A percentile compares a stretch with the other conserved stretches of the same genome.
Conservation (phyloP, 2,113 vertebrate genomes). For the Nycticebus coucang region DNA sequence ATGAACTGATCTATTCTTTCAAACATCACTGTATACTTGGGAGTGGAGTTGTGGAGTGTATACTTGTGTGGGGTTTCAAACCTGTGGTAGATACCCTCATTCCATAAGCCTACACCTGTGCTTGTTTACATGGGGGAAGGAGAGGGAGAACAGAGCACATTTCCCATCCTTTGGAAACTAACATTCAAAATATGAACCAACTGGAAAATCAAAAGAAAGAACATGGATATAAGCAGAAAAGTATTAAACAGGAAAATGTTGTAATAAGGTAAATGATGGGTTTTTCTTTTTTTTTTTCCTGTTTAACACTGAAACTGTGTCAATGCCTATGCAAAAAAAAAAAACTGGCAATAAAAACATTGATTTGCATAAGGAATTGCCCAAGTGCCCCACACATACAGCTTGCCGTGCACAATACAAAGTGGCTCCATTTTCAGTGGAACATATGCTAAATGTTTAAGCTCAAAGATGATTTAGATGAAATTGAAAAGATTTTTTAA, state of each 20-base stretch:
- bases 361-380: slow-evolving; percentile 73
- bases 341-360: slow-evolving; percentile 56
- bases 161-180: neutral
- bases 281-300: neutral
- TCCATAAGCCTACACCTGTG: neutral
- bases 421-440: slow-evolving; percentile 60
- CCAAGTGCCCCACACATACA: slow-evolving; percentile 41
- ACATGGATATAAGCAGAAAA: neutral
- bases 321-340: slow-evolving; percentile 60
- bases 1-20: neutral
- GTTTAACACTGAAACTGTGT: slow-evolving; percentile 30
- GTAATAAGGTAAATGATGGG: slow-evolving; percentile 26
- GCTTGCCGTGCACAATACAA: slow-evolving; percentile 46
- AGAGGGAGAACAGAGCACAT: neutral
- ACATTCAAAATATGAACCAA: neutral
- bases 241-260: neutral
- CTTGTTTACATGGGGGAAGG: neutral
- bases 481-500: slow-evolving; percentile 76
- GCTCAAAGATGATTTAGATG: slow-evolving; percentile 69
- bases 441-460: slow-evolving; percentile 79
- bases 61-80: neutral
- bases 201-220: slow-evolving; percentile 26
- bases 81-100: fast-evolving
- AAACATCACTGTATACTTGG: neutral
- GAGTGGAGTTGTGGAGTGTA: no score